Evolutionary conservation across 2,113 vertebrate genomes (phyloP).

Genomic region (Dermatemys mawii): DNA sequence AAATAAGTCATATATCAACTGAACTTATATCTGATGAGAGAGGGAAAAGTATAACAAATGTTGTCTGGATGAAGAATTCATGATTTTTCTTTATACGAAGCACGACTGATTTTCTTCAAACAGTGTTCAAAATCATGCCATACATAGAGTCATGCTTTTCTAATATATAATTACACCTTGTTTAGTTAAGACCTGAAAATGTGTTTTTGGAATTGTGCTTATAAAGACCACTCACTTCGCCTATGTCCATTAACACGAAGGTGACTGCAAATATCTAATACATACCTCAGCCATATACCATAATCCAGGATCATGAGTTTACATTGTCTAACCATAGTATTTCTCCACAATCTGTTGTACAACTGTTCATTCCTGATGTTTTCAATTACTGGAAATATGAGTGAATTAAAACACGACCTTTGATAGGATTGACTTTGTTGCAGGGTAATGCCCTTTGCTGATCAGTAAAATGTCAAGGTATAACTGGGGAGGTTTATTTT

Average conservation of each 20-base stretch:
- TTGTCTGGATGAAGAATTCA: neutral
- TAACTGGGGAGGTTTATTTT: neutral
- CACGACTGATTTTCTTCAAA: neutral
- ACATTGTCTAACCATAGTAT: slow-evolving; percentile 7
- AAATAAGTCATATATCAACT: neutral
- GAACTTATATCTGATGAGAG: neutral
- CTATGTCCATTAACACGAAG: neutral
- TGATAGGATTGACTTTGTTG: slow-evolving; percentile 20
- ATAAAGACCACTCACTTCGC: neutral
- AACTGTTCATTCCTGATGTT: slow-evolving; percentile 29
- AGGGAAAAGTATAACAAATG: neutral
- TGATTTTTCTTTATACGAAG: neutral
- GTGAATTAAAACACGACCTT: neutral
- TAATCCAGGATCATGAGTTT: slow-evolving; percentile 1
- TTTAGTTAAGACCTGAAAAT: neutral
- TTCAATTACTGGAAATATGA: slow-evolving; percentile 32
- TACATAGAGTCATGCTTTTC: neutral
- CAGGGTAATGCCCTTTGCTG: neutral
- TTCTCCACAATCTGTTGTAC: slow-evolving; percentile 31
- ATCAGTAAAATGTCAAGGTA: neutral
- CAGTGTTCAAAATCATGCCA: neutral
- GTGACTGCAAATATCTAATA: neutral
- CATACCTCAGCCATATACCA: fast-evolving
- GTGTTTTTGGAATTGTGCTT: neutral
- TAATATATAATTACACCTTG: neutral